Evolutionary conservation across 35 echinoderm and acorn worm genomes (phyloP), one percentile per base, ranked within the genome.

Genomic region (Ophioderma brevispina): DNA sequence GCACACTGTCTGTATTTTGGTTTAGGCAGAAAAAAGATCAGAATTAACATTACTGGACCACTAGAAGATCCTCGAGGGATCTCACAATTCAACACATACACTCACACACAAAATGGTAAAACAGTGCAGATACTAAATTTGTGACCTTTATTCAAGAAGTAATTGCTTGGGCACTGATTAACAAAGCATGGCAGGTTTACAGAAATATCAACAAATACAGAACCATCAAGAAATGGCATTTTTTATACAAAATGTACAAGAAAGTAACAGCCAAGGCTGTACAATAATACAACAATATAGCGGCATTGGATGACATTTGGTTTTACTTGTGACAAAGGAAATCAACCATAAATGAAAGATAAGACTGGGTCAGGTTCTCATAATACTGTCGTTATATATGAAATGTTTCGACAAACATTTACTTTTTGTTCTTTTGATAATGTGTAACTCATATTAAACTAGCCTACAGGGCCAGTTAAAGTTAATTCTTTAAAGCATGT

Each of bases 181-280:
- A 46, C 17, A 8, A 4, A 46, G 41, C 41, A 46, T 17, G 17
- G 4, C 5, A 4, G 17, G 41, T 46, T 8, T 46, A 70, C 17
- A 70, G 59, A 25, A 70, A 70, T 70, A 70, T 70, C 28, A 6
- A 70, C 59, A 70, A 70, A 70, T 70, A 70, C n/a, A 70, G 59
- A 70, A 70, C 59, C 5, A 70, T 25, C 10, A 70, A 13, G 59
- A 46, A 46, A 46, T 70, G 23, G 59, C 28, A 70, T 13, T 15
- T 70, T 70, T 70, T 70, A 4, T 46, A 46, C 41, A 46, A 46
- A 46, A 46, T 46, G 41, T 46, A 46, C 41, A 46, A 46, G 41
- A 46, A 46, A 46, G 17, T 8, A 8, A 46, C 17, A 46, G 41
- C 17, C 41, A 46, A 46, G 17, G 17, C 41, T 46, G 41, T 46